Evolutionary conservation across 2,888 invertebrate species (phyloP).

Genomic region (Drosophila prolongata): DNA sequence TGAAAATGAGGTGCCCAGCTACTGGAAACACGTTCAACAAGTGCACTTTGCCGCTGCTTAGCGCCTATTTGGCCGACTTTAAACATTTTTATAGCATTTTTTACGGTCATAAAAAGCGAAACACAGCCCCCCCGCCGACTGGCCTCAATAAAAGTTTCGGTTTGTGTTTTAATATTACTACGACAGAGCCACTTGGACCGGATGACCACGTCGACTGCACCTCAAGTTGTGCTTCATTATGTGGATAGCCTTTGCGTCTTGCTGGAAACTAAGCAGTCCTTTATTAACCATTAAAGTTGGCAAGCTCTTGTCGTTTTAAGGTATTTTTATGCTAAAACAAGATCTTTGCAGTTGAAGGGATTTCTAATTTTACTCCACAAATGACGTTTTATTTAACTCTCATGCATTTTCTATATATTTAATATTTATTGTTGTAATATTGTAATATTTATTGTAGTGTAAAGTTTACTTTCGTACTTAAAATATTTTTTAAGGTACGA

Average conservation of each 20-base stretch:
- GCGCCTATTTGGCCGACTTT: slow-evolving; percentile 68
- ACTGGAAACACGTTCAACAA: slow-evolving; percentile 62
- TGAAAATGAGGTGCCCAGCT: slow-evolving; percentile 24
- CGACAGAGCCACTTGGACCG: slow-evolving; percentile 20
- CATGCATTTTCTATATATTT: no score
- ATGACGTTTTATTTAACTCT: no score
- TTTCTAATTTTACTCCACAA: no score
- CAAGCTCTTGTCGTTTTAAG: neutral
- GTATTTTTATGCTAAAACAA: slow-evolving; percentile 1
- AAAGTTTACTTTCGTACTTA: no score
- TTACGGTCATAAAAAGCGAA: slow-evolving; percentile 43
- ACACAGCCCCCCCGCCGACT: slow-evolving; percentile 7
- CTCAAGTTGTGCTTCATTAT: slow-evolving; percentile 62
- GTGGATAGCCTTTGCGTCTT: slow-evolving; percentile 18
- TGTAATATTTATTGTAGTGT: no score
- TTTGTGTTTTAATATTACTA: slow-evolving; percentile 60
- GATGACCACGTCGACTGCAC: slow-evolving; percentile 21
- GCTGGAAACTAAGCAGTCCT: slow-evolving; percentile 16
- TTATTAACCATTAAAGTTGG: slow-evolving; percentile 15
- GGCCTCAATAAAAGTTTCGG: slow-evolving; percentile 72
- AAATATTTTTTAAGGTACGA: no score
- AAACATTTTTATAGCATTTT: slow-evolving; percentile 70
- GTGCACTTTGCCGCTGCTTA: slow-evolving; percentile 67
- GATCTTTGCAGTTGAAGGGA: neutral
- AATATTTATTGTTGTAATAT: no score